These are phyloP conservation scores for Acrocyrtus sp. DNA, from an alignment of 2,888 invertebrate genomes.

Conservation along the genomic window DNA sequence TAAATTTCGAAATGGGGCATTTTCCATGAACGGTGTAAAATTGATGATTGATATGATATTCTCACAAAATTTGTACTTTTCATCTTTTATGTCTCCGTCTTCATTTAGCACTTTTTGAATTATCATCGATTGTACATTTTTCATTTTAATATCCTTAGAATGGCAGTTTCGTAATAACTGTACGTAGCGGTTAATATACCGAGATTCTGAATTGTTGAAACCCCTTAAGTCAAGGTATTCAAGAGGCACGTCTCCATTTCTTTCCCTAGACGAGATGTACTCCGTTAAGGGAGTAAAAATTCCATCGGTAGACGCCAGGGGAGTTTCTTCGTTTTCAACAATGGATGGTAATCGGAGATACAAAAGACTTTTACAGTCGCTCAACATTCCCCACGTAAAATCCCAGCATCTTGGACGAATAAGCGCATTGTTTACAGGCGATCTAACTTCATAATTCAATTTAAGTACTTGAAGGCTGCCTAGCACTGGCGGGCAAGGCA, in stretches of 20 bases:
- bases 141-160: slow-evolving; percentile 20
- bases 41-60: slow-evolving; percentile 19
- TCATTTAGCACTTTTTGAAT: slow-evolving; percentile 28
- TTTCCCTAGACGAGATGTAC: not conserved
- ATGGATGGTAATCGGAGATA: slow-evolving; percentile 28
- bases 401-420: slow-evolving; percentile 22
- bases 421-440: not conserved
- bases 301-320: not conserved
- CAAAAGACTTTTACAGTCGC: slow-evolving; percentile 17
- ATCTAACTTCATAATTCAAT: slow-evolving; percentile 16
- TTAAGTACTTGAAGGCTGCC: slow-evolving; percentile 22
- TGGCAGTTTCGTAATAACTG: slow-evolving; percentile 14
- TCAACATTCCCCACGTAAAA: slow-evolving; percentile 26
- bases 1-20: slow-evolving; percentile 29
- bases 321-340: slow-evolving; percentile 3
- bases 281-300: slow-evolving; percentile 29
- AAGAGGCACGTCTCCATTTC: not conserved
- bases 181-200: slow-evolving; percentile 19
- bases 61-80: slow-evolving; percentile 22
- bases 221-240: slow-evolving; percentile 27
- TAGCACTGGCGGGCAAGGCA: slow-evolving; percentile 9
- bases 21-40: slow-evolving; percentile 17
- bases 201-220: slow-evolving; percentile 20
- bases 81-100: not conserved
- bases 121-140: slow-evolving; percentile 18